Percentiles rank a stretch among this genome's conserved stretches.
These are phyloP conservation scores for Delphinapterus leucas DNA, from an alignment of 2,113 vertebrate genomes.

Conservation along the genomic window DNA sequence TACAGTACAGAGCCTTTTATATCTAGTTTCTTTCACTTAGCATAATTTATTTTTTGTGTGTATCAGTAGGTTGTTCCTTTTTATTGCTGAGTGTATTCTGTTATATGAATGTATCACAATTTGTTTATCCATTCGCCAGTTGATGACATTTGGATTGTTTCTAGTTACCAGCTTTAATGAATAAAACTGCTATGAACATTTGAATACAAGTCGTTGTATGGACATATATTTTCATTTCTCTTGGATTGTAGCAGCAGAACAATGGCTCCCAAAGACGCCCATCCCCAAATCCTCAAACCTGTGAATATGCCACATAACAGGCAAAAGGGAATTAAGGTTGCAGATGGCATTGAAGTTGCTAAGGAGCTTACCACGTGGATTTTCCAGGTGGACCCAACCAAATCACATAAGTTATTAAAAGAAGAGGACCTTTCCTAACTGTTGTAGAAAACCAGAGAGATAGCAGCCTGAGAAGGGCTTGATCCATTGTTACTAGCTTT, in stretches of 20 bases:
- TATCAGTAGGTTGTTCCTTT: background rate
- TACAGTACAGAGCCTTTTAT: background rate
- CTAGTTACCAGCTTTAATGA: background rate
- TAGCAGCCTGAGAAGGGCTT: background rate
- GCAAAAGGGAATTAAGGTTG: background rate
- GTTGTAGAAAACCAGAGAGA: background rate
- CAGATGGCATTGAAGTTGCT: background rate
- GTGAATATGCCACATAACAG: background rate
- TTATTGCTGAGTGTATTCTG: background rate
- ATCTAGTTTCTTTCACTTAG: background rate
- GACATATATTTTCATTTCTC: background rate
- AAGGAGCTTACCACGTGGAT: background rate
- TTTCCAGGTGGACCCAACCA: background rate
- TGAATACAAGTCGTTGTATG: background rate
- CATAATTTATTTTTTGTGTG: background rate
- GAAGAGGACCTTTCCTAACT: background rate
- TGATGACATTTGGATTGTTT: background rate
- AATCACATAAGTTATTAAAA: background rate
- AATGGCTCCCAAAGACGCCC: background rate
- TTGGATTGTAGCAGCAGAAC: background rate
- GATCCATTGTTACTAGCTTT: background rate
- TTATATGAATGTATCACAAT: background rate
- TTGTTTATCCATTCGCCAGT: background rate
- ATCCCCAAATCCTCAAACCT: background rate
- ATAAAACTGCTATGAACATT: background rate